Percentiles rank a stretch among this genome's conserved stretches.
Evolutionary conservation across 2,888 invertebrate genomes (phyloP).

Genomic region (Drosophila anomalata): DNA sequence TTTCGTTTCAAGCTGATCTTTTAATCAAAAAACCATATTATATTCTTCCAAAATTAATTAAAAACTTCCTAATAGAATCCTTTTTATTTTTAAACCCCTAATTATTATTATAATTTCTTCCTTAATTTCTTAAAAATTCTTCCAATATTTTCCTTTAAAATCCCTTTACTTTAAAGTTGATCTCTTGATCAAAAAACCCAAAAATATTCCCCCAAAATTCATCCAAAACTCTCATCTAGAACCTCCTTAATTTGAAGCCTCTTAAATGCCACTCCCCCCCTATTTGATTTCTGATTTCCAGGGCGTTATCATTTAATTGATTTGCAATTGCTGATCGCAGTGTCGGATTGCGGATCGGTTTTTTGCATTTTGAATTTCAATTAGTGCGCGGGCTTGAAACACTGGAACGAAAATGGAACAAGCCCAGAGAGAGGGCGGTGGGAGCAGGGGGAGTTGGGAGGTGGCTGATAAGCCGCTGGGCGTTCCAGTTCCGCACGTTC

Average conservation of each 20-base stretch:
- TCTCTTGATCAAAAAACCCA: no score
- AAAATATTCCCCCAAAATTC: no score
- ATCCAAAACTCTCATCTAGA: not conserved
- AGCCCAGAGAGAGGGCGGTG: not conserved
- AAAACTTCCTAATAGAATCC: no score
- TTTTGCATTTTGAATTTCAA: slow-evolving; percentile 38
- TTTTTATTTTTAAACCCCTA: no score
- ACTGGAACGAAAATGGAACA: slow-evolving; percentile 7
- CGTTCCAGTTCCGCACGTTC: slow-evolving; percentile 48
- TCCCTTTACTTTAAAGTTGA: no score
- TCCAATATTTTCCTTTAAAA: no score
- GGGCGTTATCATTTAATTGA: slow-evolving; percentile 36
- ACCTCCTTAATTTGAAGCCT: not conserved
- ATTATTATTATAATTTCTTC: no score
- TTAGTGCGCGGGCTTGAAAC: slow-evolving; percentile 20
- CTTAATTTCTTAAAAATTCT: no score
- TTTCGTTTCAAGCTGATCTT: no score
- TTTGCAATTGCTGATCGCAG: slow-evolving; percentile 18
- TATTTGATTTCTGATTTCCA: slow-evolving; percentile 4
- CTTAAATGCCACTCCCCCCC: not conserved
- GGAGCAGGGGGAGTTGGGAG: not conserved
- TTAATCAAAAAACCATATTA: no score
- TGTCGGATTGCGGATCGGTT: not conserved
- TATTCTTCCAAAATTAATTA: no score
- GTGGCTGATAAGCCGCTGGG: slow-evolving; percentile 29